Evolutionary conservation across 1,140 invertebrate genomes (phyloP).

Genomic region (Drosophila elegans): DNA sequence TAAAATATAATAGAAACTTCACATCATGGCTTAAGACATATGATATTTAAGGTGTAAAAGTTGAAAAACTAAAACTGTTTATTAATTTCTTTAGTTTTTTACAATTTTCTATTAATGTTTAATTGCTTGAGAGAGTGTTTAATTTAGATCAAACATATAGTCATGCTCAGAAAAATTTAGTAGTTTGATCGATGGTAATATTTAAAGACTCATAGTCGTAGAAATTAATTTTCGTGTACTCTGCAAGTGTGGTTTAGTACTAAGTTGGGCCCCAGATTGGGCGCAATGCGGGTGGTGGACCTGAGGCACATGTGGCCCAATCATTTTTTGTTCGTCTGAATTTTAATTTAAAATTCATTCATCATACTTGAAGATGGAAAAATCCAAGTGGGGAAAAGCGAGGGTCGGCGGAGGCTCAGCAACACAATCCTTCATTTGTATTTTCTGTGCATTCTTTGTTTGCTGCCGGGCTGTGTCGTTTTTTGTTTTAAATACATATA

Average conservation of each 20-base stretch:
- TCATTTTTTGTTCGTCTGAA: constrained; percentile 37
- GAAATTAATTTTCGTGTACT: neutral
- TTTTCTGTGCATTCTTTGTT: constrained; percentile 56
- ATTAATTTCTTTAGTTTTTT: too few relatives aligned
- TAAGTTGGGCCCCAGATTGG: neutral
- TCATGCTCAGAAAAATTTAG: too few relatives aligned
- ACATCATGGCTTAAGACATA: too few relatives aligned
- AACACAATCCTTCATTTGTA: constrained; percentile 77
- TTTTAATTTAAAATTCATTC: constrained; percentile 81
- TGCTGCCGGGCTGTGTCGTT: constrained; percentile 1
- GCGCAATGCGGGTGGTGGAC: constrained; percentile 20
- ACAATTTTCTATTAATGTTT: too few relatives aligned
- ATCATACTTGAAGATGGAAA: constrained; percentile 67
- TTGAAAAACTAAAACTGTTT: neutral
- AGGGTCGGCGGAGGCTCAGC: constrained; percentile 20
- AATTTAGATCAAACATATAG: too few relatives aligned
- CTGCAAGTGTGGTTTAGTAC: too few relatives aligned
- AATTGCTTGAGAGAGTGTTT: too few relatives aligned
- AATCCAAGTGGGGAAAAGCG: constrained; percentile 1
- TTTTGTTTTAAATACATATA: constrained; percentile 23
- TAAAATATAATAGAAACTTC: too few relatives aligned
- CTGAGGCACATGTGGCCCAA: constrained; percentile 23
- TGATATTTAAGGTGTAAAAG: too few relatives aligned
- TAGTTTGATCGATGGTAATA: too few relatives aligned
- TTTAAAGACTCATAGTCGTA: neutral